Evolutionary conservation across 2,113 vertebrate genomes (phyloP), one percentile per base, ranked within the genome.

Genomic region (Microtus montanus): DNA sequence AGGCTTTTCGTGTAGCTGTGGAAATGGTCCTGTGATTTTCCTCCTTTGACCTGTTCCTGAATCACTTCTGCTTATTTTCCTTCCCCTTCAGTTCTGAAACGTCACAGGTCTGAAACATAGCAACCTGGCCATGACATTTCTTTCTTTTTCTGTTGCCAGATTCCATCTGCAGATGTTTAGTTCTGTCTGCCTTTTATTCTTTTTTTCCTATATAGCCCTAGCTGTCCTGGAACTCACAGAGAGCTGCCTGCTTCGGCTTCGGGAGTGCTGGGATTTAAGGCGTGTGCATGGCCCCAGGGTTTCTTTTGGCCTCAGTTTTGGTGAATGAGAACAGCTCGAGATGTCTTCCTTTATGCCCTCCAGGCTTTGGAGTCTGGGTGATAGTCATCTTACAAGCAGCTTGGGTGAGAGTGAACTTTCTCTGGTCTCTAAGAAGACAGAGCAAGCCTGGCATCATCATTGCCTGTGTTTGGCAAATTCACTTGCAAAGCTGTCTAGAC

Each of bases 401-500:
- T 61, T 58, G 87, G 63, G 33, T n/a, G 30, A 78, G 79, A 24
- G 19, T 92, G 22, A 28, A 71, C 12, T 77, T 84, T 92, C 88
- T 79, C 54, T 78, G 68, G 64, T 93, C 33, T 92, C 61, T 77
- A n/a, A 84, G 75, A 92, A 70, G 74, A 73, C 85, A 70, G 77
- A 14, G 54, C 41, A 89, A 71, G 15, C 78, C 52, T 91, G 66
- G 85, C 66, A 74, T 90, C 96, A 82, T 83, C 85, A 7, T 70
- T 90, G 35, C 30, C 26, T 96, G 78, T 86, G 41, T 87, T 97
- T 95, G 89, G 86, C 92, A 93, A 68, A 82, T 90, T 95, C 77
- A 89, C 88, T 96, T 93, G 71, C 91, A 85, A 90, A 92, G 64
- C 71, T 79, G 38, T 92, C 74, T 96, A 93, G 92, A 93, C 66